A percentile compares a stretch with the other conserved stretches of the same genome.
phyloP scores from a whole-genome alignment of 2,797 vertebrate species.

The Acanthornis magna region DNA sequence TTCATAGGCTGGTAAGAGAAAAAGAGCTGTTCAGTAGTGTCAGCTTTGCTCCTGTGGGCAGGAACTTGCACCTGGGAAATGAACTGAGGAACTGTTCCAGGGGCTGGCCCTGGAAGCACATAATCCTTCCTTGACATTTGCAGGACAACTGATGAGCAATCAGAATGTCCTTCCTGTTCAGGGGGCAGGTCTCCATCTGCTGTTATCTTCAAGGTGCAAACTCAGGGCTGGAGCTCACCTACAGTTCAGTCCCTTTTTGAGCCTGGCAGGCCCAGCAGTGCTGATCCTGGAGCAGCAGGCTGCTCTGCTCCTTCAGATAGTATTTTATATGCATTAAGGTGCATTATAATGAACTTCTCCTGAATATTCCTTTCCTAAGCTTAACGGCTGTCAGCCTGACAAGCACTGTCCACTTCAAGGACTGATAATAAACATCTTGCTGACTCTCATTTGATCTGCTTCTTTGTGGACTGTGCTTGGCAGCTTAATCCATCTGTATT shows the following conservation, averaged over 20 bases:
- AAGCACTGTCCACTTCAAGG: slow-evolving; percentile 36
- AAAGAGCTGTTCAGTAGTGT: background rate
- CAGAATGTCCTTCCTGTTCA: background rate
- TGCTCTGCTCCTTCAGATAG: background rate
- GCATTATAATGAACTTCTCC: slow-evolving; percentile 16
- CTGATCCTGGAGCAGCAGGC: slow-evolving; percentile 21
- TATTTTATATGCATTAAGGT: background rate
- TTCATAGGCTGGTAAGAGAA: background rate
- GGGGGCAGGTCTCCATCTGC: background rate
- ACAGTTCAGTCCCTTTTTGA: background rate
- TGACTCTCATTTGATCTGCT: background rate
- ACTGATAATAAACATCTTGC: slow-evolving; percentile 33
- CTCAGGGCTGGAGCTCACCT: background rate
- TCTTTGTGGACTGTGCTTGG: slow-evolving; percentile 23
- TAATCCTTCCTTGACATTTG: background rate
- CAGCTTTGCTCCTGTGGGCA: background rate
- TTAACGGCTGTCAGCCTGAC: slow-evolving; percentile 18
- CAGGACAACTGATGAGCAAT: background rate
- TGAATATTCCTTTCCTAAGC: background rate
- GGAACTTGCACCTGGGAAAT: background rate
- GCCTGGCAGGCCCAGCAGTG: background rate
- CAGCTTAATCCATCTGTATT: slow-evolving; percentile 18
- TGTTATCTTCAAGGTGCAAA: slow-evolving; percentile 17
- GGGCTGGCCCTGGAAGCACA: background rate
- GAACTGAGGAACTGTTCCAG: background rate